Evolutionary conservation across 2,888 invertebrate genomes (phyloP).

Genomic region (Lasioglossum vierecki): DNA sequence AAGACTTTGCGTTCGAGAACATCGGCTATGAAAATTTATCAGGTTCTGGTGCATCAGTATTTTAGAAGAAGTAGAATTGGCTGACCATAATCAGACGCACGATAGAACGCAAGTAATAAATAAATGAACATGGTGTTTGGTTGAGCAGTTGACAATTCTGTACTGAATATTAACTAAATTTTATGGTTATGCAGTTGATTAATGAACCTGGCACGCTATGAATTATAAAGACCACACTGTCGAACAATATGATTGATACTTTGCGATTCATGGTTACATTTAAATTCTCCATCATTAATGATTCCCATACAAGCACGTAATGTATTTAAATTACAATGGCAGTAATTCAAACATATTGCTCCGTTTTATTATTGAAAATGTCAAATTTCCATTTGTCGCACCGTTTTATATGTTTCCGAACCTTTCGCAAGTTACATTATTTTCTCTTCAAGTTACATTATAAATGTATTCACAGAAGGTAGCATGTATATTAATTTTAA

Average conservation of each 20-base stretch:
- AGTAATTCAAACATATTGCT: neutral
- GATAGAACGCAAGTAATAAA: neutral
- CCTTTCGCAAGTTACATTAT: neutral
- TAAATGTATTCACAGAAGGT: neutral
- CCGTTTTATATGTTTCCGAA: neutral
- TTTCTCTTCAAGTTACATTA: neutral
- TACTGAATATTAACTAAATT: neutral
- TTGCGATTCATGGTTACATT: neutral
- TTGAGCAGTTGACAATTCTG: neutral
- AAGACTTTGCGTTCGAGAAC: neutral
- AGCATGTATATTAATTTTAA: no score
- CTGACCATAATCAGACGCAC: neutral
- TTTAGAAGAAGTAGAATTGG: neutral
- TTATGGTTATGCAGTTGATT: neutral
- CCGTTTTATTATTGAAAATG: neutral
- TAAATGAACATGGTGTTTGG: neutral
- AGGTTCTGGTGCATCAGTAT: neutral
- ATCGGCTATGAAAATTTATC: neutral
- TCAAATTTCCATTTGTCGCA: neutral
- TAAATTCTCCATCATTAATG: neutral
- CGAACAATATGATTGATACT: neutral
- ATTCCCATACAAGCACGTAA: neutral
- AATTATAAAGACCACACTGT: neutral
- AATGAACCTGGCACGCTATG: neutral
- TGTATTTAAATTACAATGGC: neutral